phyloP scores from a whole-genome alignment of 2,888 invertebrate species.

The Phengaris alcon region DNA sequence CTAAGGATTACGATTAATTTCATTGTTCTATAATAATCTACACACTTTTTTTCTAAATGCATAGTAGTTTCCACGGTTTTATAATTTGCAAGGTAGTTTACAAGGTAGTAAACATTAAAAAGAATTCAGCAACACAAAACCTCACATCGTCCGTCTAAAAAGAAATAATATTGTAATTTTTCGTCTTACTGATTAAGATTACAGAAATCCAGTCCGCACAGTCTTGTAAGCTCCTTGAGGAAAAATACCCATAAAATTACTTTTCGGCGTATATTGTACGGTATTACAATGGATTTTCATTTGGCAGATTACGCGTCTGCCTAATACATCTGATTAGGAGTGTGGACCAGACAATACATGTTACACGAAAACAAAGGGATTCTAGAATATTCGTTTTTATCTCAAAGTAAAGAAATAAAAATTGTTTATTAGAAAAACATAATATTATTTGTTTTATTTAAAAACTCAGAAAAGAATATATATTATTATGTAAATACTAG shows the following conservation, averaged over 20 bases:
- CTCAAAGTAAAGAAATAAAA: background rate
- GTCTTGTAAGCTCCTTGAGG: slow-evolving; percentile 41
- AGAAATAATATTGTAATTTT: slow-evolving; percentile 33
- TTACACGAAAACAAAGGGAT: background rate
- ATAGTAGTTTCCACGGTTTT: too few species aligned
- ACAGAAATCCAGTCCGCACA: slow-evolving; percentile 38
- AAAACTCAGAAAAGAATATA: background rate
- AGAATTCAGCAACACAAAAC: background rate
- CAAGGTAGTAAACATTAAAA: background rate
- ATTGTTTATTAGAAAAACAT: background rate
- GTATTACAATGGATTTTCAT: slow-evolving; percentile 8
- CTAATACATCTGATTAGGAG: slow-evolving; percentile 11
- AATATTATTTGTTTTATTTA: background rate
- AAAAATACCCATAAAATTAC: slow-evolving; percentile 30
- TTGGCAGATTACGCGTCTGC: background rate
- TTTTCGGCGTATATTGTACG: slow-evolving; percentile 14
- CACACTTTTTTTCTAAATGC: too few species aligned
- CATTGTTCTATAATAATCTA: too few species aligned
- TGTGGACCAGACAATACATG: background rate
- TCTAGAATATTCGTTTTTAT: background rate
- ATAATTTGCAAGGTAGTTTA: too few species aligned
- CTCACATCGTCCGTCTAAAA: slow-evolving; percentile 28
- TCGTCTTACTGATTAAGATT: slow-evolving; percentile 38
- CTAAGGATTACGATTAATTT: too few species aligned
- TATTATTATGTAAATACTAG: too few species aligned